A percentile compares a stretch with the other conserved stretches of the same genome.
Evolutionary conservation across 2,113 vertebrate genomes (phyloP).

Genomic region (Oophaga pumilio): DNA sequence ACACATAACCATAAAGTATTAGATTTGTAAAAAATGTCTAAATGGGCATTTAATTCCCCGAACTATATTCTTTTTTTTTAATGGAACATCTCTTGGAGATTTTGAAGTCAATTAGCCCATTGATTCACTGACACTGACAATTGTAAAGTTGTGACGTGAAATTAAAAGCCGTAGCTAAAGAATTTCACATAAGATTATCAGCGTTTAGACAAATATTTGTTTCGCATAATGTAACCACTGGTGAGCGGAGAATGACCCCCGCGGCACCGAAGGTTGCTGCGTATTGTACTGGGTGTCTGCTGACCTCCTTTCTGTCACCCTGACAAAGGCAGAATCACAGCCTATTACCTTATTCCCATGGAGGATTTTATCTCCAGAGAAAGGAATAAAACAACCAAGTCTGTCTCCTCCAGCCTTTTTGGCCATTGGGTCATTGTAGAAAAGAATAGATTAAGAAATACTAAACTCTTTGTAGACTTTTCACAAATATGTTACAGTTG

Average conservation of each 20-base stretch:
- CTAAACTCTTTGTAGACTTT: neutral
- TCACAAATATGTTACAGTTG: neutral
- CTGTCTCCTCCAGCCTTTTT: neutral
- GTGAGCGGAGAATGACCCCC: neutral
- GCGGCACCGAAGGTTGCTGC: neutral
- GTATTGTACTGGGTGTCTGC: constrained; percentile 11
- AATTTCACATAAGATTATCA: neutral
- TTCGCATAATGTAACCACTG: neutral
- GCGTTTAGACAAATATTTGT: constrained; percentile 14
- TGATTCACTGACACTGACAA: constrained; percentile 6
- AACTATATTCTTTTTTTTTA: neutral
- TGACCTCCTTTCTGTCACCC: constrained; percentile 26
- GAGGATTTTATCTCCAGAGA: constrained; percentile 62
- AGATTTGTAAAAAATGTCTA: too few relatives aligned
- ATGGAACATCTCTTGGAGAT: neutral
- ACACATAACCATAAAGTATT: neutral
- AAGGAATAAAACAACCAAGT: constrained; percentile 34
- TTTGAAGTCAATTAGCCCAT: constrained; percentile 20
- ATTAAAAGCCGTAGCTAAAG: neutral
- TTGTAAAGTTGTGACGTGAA: neutral
- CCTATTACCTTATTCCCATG: constrained; percentile 66
- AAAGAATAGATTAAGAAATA: neutral
- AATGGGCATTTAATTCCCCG: neutral
- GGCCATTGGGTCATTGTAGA: neutral
- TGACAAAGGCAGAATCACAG: constrained; percentile 45